These are phyloP conservation scores for Criorhina ranunculi DNA, from an alignment of 2,888 invertebrate species.

Conservation along the genomic window DNA sequence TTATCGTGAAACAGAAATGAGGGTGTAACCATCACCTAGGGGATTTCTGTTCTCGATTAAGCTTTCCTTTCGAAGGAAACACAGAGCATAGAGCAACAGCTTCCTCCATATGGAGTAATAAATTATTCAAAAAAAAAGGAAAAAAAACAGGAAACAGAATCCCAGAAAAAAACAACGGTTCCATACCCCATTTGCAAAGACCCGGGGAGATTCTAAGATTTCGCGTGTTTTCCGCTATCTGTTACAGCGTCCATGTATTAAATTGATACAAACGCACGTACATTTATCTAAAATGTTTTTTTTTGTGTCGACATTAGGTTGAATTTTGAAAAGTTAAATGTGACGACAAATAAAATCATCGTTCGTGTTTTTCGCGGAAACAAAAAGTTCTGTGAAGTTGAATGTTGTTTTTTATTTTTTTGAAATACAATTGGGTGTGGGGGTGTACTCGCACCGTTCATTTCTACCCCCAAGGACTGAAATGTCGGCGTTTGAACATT, in stretches of 20 bases:
- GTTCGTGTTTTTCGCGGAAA: not conserved
- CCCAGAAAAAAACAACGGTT: slow-evolving; percentile 39
- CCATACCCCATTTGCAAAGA: slow-evolving; percentile 37
- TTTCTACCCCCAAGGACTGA: no score
- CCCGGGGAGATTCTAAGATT: slow-evolving; percentile 54
- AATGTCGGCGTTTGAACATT: no score
- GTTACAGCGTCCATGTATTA: slow-evolving; percentile 29
- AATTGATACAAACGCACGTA: slow-evolving; percentile 31
- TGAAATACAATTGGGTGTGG: no score
- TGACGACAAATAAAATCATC: slow-evolving; percentile 20
- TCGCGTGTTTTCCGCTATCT: slow-evolving; percentile 50
- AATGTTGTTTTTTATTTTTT: no score
- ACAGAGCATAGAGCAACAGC: slow-evolving; percentile 46
- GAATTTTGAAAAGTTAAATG: slow-evolving; percentile 58
- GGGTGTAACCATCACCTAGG: slow-evolving; percentile 59
- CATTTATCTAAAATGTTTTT: slow-evolving; percentile 3
- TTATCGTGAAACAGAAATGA: slow-evolving; percentile 57
- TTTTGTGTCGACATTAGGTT: slow-evolving; percentile 15
- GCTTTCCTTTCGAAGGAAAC: slow-evolving; percentile 51
- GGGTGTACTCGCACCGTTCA: no score
- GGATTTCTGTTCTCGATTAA: slow-evolving; percentile 65
- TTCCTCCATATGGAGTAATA: slow-evolving; percentile 53
- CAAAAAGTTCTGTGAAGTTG: not conserved
- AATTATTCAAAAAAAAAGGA: slow-evolving; percentile 67
- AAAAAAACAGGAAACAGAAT: slow-evolving; percentile 60